These are phyloP conservation scores for Plectus sambesii DNA, from an alignment of 1,140 invertebrate genomes.

Conservation along the genomic window DNA sequence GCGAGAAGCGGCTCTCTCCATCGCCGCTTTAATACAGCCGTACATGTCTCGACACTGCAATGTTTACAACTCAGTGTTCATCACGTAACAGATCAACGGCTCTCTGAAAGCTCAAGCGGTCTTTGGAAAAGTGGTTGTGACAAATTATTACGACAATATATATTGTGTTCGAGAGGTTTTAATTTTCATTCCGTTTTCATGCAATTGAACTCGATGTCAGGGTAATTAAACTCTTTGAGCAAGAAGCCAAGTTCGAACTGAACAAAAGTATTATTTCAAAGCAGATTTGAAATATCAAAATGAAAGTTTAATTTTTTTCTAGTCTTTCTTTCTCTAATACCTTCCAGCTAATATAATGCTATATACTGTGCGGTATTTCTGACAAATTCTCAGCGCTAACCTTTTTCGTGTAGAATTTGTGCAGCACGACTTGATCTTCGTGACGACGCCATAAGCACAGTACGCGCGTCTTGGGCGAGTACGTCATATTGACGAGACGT, in stretches of 20 bases:
- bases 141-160: no score
- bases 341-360: no score
- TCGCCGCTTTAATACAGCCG: constrained; percentile 94
- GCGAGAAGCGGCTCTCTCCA: constrained; percentile 82
- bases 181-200: no score
- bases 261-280: not conserved
- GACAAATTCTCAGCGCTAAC: constrained; percentile 51
- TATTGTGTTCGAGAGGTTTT: no score
- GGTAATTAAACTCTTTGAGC: no score
- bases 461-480: constrained; percentile 92
- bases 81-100: constrained; percentile 6
- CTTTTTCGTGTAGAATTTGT: constrained; percentile 98
- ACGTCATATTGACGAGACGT: constrained; percentile 96
- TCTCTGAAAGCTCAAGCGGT: no score
- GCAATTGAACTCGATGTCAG: no score
- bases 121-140: no score
- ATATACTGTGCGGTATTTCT: no score
- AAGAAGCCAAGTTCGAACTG: not conserved
- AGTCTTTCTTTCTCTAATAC: no score
- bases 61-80: not conserved
- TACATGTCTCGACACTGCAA: constrained; percentile 92
- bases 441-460: constrained; percentile 73
- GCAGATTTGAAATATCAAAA: no score
- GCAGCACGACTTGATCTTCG: constrained; percentile 60
- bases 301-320: no score